These are phyloP conservation scores for Orthonevra nobilis DNA, from an alignment of 2,888 invertebrate genomes.

Conservation along the genomic window DNA sequence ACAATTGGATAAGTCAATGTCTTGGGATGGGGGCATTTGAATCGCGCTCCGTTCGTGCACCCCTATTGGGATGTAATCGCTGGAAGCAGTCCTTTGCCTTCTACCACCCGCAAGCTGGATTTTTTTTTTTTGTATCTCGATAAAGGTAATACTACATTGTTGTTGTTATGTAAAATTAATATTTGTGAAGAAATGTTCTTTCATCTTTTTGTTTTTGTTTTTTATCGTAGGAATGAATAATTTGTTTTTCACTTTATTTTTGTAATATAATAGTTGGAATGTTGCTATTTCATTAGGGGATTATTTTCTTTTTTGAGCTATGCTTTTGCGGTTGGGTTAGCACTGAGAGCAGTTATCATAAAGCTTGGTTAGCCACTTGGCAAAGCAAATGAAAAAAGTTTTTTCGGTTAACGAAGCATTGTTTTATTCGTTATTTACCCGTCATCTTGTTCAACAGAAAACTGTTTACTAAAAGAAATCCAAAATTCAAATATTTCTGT, in stretches of 20 bases:
- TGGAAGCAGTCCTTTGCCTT: slow-evolving; percentile 15
- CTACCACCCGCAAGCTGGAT: neutral
- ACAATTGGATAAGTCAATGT: slow-evolving; percentile 56
- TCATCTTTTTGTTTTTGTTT: slow-evolving; percentile 32
- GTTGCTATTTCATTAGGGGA: slow-evolving; percentile 1
- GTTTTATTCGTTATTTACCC: too few relatives aligned
- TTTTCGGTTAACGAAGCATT: too few relatives aligned
- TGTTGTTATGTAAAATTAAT: slow-evolving; percentile 57
- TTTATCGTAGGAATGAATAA: slow-evolving; percentile 11
- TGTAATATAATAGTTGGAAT: slow-evolving; percentile 20
- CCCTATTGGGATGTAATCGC: slow-evolving; percentile 55
- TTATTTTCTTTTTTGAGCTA: slow-evolving; percentile 15
- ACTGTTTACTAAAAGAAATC: too few relatives aligned
- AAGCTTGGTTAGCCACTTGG: neutral
- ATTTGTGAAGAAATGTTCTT: slow-evolving; percentile 42
- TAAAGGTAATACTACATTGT: too few relatives aligned
- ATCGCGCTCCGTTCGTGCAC: slow-evolving; percentile 25
- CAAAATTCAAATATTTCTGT: too few relatives aligned
- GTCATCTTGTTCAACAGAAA: too few relatives aligned
- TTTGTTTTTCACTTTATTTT: slow-evolving; percentile 33
- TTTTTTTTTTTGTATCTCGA: slow-evolving; percentile 38
- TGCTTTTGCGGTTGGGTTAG: neutral
- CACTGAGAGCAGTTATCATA: neutral
- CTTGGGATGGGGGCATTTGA: slow-evolving; percentile 31
- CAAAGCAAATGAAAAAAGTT: slow-evolving; percentile 5